Conservation (phyloP, 2,113 vertebrate genomes). For the Garra rufa region DNA sequence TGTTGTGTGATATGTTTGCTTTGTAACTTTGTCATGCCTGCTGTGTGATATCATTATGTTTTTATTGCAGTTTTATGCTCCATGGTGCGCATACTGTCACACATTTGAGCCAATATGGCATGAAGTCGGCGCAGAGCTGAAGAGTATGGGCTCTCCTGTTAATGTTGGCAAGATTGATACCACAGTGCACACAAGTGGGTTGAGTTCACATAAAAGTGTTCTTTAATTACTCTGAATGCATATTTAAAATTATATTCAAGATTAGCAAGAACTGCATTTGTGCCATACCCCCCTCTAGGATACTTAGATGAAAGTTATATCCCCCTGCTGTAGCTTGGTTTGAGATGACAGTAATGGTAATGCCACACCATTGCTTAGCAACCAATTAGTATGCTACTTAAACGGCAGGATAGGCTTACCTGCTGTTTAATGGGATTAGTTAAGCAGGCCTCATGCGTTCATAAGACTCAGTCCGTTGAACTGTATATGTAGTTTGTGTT, state of each 20-base stretch:
- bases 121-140: constrained; percentile 90
- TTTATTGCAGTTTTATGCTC: constrained; percentile 88
- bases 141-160: constrained; percentile 86
- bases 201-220: neutral
- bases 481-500: neutral
- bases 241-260: neutral
- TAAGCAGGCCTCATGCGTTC: constrained; percentile 29
- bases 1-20: neutral
- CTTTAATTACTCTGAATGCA: neutral
- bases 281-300: neutral
- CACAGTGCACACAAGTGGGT: constrained; percentile 84
- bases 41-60: neutral
- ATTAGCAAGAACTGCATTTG: neutral
- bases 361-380: constrained; percentile 18
- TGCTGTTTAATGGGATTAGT: constrained; percentile 55
- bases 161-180: constrained; percentile 92
- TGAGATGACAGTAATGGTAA: constrained; percentile 10
- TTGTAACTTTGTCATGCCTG: neutral
- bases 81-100: constrained; percentile 94
- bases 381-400: constrained; percentile 31
- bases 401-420: constrained; percentile 18
- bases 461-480: constrained; percentile 8
- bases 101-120: constrained; percentile 92
- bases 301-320: neutral
- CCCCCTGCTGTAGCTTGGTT: neutral